Base-by-base conservation (phyloP, 2,113 vertebrate genomes). In the Seriola rivoliana region DNA sequence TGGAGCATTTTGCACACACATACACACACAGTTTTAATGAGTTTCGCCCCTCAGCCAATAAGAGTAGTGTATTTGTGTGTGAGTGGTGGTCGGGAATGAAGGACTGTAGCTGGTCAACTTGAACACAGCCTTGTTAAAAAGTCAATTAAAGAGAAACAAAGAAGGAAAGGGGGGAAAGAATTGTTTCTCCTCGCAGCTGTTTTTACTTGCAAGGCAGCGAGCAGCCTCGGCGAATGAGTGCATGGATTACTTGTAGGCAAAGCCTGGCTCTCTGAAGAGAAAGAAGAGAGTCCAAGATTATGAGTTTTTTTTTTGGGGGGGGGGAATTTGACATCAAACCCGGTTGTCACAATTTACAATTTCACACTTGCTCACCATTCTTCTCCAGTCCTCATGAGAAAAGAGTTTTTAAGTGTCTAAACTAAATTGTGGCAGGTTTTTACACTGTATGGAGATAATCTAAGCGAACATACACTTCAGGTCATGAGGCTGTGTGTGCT, bases 81-180 rank as follows among this genome's bases (percentile, higher is more conserved):
- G 78, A 74, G 86, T 40, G 74, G 55, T 67, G 68, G 71, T 21
- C 14, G 17, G 81, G 67, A 81, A 57, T 67, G 46, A 71, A 86
- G 81, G 79, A 52, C 77, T 83, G 89, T 87, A 85, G 89, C 88
- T 84, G 89, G 85, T 89, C 89, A 90, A 73, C 84, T 81, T 87
- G 91, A 90, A 89, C 91, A 80, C 67, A 68, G 89, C 89, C 94
- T 93, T 86, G 91, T 94, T 94, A 95, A 95, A 95, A 95, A 94
- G 90, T 93, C 90, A 92, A 94, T 95, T 94, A 94, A 93, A 93
- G 79, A 78, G 87, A 92, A 92, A 93, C 92, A 94, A 94, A 91
- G 88, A 85, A 10, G 23, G 44, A 73, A 69, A 21, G 34, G 48
- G 44, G 78, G 68, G 52, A 64, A 54, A 62, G 77, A 44, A 76